Percentiles rank a stretch among this genome's conserved stretches.
Evolutionary conservation across 2,888 invertebrate genomes (phyloP).

Genomic region (Stramonita haemastoma): DNA sequence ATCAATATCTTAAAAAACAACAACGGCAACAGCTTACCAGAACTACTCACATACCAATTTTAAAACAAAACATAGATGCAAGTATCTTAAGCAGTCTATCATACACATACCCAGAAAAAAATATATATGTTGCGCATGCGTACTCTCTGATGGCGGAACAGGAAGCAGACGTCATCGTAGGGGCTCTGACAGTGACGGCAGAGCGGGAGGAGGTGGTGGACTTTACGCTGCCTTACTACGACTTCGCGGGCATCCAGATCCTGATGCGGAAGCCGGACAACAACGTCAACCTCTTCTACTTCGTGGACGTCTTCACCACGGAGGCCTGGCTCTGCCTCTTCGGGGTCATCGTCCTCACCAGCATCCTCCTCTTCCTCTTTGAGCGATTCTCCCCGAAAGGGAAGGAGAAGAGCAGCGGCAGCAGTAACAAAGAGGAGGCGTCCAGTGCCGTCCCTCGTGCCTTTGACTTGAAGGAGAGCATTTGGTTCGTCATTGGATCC

Average conservation of each 20-base stretch:
- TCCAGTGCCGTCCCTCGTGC: background rate
- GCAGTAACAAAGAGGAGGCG: background rate
- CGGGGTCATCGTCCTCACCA: conserved; percentile 88
- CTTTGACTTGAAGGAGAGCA: conserved; percentile 89
- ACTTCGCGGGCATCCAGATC: conserved; percentile 92
- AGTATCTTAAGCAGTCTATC: no score
- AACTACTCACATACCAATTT: no score
- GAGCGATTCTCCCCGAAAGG: conserved; percentile 85
- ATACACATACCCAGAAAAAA: no score
- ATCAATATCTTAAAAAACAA: no score
- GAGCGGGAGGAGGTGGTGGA: conserved; percentile 93
- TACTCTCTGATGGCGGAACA: conserved; percentile 73
- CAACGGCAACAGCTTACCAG: no score
- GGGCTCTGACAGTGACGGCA: conserved; percentile 92
- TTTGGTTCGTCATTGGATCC: conserved; percentile 95
- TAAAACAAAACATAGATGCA: no score
- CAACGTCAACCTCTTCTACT: conserved; percentile 91
- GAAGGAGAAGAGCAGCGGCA: background rate
- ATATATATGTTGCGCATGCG: no score
- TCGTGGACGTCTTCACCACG: conserved; percentile 91
- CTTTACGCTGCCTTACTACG: conserved; percentile 93
- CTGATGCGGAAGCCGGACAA: conserved; percentile 90
- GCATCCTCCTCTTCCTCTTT: conserved; percentile 91
- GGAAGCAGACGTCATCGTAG: conserved; percentile 90
- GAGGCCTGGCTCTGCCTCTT: conserved; percentile 91